Conservation (phyloP, 2,797 vertebrate genomes). For the Garrulus glandarius region DNA sequence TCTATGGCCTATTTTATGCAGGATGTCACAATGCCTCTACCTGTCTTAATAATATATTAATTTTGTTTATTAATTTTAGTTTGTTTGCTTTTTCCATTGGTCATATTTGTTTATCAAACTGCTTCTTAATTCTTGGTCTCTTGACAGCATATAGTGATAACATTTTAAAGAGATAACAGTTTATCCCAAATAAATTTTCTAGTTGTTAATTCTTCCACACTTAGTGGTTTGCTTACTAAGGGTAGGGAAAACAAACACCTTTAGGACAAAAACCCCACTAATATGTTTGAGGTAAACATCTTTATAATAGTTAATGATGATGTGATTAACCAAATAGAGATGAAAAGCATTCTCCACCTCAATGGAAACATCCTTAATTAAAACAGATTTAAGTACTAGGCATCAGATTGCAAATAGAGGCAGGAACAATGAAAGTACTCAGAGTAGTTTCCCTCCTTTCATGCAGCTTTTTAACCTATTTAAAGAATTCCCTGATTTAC, state of each 20-base stretch:
- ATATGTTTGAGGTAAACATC: background rate
- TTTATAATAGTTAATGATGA: constrained; percentile 29
- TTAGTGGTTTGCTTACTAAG: background rate
- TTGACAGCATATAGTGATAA: background rate
- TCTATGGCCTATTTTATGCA: background rate
- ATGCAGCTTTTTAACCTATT: background rate
- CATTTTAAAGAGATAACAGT: background rate
- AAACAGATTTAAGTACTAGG: constrained; percentile 30
- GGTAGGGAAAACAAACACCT: background rate
- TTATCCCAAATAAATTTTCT: background rate
- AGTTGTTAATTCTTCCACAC: background rate
- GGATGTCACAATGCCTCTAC: background rate
- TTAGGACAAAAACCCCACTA: background rate
- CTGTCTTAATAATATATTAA: background rate
- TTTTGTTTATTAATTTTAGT: background rate
- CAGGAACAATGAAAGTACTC: background rate
- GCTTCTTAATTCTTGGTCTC: background rate
- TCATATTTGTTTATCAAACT: background rate
- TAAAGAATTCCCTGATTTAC: constrained; percentile 12
- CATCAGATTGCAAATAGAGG: constrained; percentile 29
- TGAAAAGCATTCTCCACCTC: constrained; percentile 30
- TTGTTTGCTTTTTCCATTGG: background rate
- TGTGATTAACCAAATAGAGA: constrained; percentile 47
- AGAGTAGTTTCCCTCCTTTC: background rate
- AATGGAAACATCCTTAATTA: constrained; percentile 51